A percentile compares a stretch with the other conserved stretches of the same genome.
Conservation (phyloP, 2,113 vertebrate species). For the Anguilla japonica region DNA sequence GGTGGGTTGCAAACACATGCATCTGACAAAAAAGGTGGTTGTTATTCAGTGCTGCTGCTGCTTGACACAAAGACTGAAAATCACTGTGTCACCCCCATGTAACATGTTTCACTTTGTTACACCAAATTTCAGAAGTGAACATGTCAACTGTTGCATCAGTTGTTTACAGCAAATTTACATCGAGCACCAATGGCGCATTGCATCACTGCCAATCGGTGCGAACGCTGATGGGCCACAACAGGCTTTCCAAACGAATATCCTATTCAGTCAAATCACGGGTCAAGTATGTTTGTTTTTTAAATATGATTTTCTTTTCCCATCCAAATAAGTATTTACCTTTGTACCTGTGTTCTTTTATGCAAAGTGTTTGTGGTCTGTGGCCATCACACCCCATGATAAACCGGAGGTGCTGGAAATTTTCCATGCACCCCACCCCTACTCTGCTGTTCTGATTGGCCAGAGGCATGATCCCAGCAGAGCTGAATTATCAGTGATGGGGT, state of each 20-base stretch:
- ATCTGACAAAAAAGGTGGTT: background rate
- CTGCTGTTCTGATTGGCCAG: constrained; percentile 56
- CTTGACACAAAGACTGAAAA: background rate
- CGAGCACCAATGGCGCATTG: constrained; percentile 65
- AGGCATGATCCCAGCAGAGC: constrained; percentile 54
- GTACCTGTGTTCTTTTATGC: background rate
- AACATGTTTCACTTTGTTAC: constrained; percentile 60
- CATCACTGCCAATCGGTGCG: constrained; percentile 68
- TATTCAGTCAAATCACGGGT: background rate
- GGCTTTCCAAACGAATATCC: constrained; percentile 21
- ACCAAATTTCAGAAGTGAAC: constrained; percentile 64
- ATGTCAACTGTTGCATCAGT: constrained; percentile 73
- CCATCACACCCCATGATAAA: background rate
- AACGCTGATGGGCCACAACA: constrained; percentile 55
- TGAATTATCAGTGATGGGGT: constrained; percentile 53
- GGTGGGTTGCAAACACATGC: background rate
- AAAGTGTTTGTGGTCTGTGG: background rate
- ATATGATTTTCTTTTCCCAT: background rate
- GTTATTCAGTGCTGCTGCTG: background rate
- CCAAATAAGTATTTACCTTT: background rate
- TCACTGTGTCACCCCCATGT: constrained; percentile 3
- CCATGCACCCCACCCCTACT: constrained; percentile 35
- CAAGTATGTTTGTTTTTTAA: background rate
- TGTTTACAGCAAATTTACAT: constrained; percentile 76
- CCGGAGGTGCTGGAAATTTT: constrained; percentile 37